Conservation (phyloP, 2,797 vertebrate species). For the Forpus xanthops region DNA sequence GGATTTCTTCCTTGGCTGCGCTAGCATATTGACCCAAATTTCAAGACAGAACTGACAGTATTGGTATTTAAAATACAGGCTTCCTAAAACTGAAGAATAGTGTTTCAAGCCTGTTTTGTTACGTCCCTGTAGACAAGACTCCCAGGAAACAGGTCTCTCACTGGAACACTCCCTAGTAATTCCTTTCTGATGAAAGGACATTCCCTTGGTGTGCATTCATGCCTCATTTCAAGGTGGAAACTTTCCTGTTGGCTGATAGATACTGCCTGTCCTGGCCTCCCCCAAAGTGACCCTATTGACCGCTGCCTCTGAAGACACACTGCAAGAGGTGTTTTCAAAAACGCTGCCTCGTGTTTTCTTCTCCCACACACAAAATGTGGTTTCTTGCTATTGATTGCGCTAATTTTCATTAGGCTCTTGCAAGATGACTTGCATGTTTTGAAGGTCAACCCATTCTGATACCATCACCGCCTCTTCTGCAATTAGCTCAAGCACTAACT, state of each 20-base stretch:
- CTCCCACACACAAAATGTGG: neutral
- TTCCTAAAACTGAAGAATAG: neutral
- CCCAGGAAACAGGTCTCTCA: neutral
- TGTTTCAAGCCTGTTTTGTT: neutral
- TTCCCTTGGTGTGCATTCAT: neutral
- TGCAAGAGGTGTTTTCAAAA: neutral
- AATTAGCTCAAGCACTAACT: neutral
- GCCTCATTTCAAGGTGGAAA: neutral
- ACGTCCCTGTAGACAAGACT: neutral
- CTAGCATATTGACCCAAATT: neutral
- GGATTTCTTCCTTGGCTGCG: neutral
- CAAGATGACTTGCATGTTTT: neutral
- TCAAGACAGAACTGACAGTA: neutral
- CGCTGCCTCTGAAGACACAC: neutral
- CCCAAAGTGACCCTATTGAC: rapidly evolving
- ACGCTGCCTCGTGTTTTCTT: neutral
- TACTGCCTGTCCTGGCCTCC: neutral
- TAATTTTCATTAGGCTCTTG: neutral
- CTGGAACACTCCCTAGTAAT: neutral
- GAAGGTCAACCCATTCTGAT: neutral
- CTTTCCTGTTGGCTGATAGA: neutral
- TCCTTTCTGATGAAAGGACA: neutral
- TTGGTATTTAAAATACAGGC: neutral
- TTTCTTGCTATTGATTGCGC: neutral
- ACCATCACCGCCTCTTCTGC: neutral